A percentile compares a stretch with the other conserved stretches of the same genome.
Evolutionary conservation across 92 coral and sea anemone genomes (phyloP).

Genomic region (Parazoanthus swiftii): DNA sequence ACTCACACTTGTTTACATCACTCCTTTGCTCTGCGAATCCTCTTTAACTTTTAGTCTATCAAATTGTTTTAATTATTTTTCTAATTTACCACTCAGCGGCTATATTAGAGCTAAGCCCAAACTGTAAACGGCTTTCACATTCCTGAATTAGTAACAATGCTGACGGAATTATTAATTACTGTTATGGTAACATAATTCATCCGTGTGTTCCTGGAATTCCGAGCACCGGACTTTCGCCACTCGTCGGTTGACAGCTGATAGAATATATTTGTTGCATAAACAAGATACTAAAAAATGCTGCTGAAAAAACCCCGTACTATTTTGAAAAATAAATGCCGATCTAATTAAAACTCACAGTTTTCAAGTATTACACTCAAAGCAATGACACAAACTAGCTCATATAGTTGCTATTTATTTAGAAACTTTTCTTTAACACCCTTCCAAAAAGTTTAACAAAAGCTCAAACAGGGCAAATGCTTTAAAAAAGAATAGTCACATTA

Average conservation of each 20-base stretch:
- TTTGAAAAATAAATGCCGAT: neutral
- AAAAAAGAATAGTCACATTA: too few species aligned
- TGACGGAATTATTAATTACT: neutral
- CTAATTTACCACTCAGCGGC: neutral
- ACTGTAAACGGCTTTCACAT: neutral
- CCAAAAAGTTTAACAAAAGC: too few species aligned
- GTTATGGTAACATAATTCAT: neutral
- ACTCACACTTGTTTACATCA: neutral
- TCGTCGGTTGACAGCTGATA: neutral
- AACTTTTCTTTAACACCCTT: too few species aligned
- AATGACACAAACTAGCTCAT: too few species aligned
- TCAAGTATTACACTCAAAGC: too few species aligned
- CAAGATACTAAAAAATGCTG: neutral
- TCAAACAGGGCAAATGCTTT: too few species aligned
- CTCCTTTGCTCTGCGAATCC: neutral
- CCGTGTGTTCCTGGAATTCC: constrained; percentile 29
- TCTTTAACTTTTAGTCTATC: neutral
- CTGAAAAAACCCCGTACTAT: neutral
- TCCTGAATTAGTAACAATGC: neutral
- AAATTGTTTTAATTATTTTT: neutral
- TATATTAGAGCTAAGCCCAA: neutral
- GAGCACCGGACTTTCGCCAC: neutral
- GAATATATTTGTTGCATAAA: too few species aligned
- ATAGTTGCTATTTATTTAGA: too few species aligned
- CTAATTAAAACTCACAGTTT: too few species aligned